Evolutionary conservation across 2,888 invertebrate species (phyloP), one percentile per base, ranked within the genome.

Genomic region (Julus scanicus): DNA sequence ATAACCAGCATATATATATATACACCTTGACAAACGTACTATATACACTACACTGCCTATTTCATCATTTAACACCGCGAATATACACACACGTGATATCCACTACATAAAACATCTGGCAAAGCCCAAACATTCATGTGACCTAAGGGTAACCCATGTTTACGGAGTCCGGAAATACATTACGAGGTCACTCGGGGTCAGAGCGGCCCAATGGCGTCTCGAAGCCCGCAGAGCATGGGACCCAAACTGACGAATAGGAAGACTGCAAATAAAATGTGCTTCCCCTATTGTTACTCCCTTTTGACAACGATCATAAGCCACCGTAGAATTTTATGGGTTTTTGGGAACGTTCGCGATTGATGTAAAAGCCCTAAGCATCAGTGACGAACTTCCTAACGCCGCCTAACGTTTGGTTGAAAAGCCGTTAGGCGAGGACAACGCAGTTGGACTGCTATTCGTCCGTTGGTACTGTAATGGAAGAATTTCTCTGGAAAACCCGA

Each of bases 361-460:
- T 37, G 11, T 37, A 80, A 37, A 80, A 80, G 80, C 80, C 80
- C 80, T 80, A 29, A 80, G 44, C 44, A 44, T 5, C 44, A 44
- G 44, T 44, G 44, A 53, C 11, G 80, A 80, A 37, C 37, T 29
- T 29, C 80, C 80, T 80, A 80, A 80, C 80, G 80, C 37, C 37
- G 80, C 80, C 80, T 80, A 80, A 80, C 37, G 80, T 80, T 80
- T 80, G 80, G 80, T 80, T 29, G 80, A 80, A 37, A 80, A 37
- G 80, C 80, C 80, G 80, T 80, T 80, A 80, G 80, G 11, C 29
- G 53, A 53, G 53, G 17, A 53, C 53, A 53, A 53, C 15, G 53
- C 9, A 11, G 80, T 6, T 1, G 80, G 37, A 2, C 37, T 13
- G 80, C 80, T 9, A 80, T 80, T 80, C 80, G 80, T 80, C 80